Percentiles rank a stretch among this genome's conserved stretches.
These are phyloP conservation scores for Thereva nobilitata DNA, from an alignment of 2,888 invertebrate species.

Conservation along the genomic window DNA sequence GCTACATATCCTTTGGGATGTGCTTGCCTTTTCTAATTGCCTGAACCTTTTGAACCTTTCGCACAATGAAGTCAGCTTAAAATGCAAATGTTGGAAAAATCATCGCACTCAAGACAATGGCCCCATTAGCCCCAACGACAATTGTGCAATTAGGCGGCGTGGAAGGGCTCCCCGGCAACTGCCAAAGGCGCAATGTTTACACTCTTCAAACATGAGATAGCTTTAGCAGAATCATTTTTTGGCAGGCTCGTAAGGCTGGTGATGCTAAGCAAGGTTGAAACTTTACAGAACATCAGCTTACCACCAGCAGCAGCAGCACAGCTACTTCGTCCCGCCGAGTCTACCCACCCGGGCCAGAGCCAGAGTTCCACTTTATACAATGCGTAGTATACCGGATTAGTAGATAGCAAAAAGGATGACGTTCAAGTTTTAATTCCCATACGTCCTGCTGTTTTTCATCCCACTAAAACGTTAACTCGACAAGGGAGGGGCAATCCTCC, in stretches of 20 bases:
- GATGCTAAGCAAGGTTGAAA: constrained; percentile 7
- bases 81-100: constrained; percentile 34
- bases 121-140: constrained; percentile 37
- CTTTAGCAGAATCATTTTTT: too few relatives aligned
- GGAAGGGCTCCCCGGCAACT: constrained; percentile 2
- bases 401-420: constrained; percentile 27
- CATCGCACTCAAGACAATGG: constrained; percentile 33
- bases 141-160: constrained; percentile 39
- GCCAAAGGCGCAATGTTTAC: constrained; percentile 24
- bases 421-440: constrained; percentile 38
- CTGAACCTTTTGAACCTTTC: constrained; percentile 29
- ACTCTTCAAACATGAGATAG: not conserved
- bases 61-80: constrained; percentile 31
- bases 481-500: constrained; percentile 11
- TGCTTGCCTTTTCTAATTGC: constrained; percentile 29
- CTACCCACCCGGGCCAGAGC: constrained; percentile 6
- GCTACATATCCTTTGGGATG: constrained; percentile 31
- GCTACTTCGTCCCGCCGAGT: constrained; percentile 7
- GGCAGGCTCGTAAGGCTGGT: too few relatives aligned
- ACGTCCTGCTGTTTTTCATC: constrained; percentile 38
- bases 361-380: too few relatives aligned
- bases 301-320: constrained; percentile 19
- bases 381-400: too few relatives aligned
- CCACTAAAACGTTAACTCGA: constrained; percentile 14
- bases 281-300: constrained; percentile 9